Base-by-base conservation (phyloP, 2,113 vertebrate genomes). In the Macrotis lagotis region DNA sequence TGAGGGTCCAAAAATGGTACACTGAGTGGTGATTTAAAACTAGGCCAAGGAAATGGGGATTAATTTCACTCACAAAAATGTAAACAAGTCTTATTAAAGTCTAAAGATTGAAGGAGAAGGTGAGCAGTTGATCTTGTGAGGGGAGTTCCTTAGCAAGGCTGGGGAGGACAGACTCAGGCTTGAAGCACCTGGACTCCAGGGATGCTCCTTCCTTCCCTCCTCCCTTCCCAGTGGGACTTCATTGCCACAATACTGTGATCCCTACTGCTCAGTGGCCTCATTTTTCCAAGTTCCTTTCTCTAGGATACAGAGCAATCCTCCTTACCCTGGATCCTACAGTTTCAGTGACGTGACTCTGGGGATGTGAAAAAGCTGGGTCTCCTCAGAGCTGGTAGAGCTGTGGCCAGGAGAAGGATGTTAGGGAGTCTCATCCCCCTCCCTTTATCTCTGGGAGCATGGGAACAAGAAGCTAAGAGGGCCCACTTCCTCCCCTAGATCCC, bases 281-380 rank as follows among this genome's bases (percentile, higher is more conserved):
- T 83, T 44, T 37, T 44, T 22, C 66, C 19, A 83, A 19, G n/a
- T 48, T 50, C 48, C 89, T 50, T 25, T 50, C 89, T 48, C 47
- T 90, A 25, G 25, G 19, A 90, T 90, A 48, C 89, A 90, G 47
- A 48, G 25, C 48, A 48, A 48, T 90, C 25, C n/a, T 90, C 47
- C 47, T 48, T 48, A 48, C 89, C 47, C 89, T 49, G 28, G 83
- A 51, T 51, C 59, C 95, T 97, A 99, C 37, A 98, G 97, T 96
- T 98, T 98, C 96, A 98, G 98, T 0, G 98, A 98, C 0, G 98
- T 98, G 91, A 98, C 98, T 0, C 98, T 98, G 74, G 98, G 98
- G 88, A 98, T 98, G 95, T 98, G 98, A 98, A 99, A 98, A 83
- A 98, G 98, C 94, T 98, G 98, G 1, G 98, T 99, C 97, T 99